phyloP scores from a whole-genome alignment of 2,797 vertebrate genomes.

The Orestias chungarensis region DNA sequence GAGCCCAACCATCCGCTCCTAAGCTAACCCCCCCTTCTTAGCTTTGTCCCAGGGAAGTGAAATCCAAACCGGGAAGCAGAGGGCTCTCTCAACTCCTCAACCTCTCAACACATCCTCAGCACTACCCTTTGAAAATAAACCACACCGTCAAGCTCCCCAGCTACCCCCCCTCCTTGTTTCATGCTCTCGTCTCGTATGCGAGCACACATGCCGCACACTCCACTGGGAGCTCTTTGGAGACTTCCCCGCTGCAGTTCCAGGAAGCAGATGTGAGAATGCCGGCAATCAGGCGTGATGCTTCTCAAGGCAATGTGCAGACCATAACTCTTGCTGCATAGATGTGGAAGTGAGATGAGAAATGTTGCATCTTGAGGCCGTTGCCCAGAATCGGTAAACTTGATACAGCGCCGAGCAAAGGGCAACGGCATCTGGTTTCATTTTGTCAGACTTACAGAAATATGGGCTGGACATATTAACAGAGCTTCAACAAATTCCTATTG shows the following conservation, averaged over 20 bases:
- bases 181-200: conserved; percentile 65
- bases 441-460: conserved; percentile 33
- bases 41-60: conserved; percentile 68
- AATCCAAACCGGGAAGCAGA: conserved; percentile 70
- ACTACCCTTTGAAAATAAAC: conserved; percentile 78
- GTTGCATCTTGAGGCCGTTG: conserved; percentile 34
- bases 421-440: conserved; percentile 55
- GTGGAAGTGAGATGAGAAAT: conserved; percentile 44
- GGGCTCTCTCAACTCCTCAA: conserved; percentile 75
- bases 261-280: conserved; percentile 78
- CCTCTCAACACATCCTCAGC: conserved; percentile 79
- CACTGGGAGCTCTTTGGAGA: conserved; percentile 64
- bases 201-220: conserved; percentile 69
- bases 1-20: conserved; percentile 11
- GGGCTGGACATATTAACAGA: conserved; percentile 29
- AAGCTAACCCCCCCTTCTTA: conserved; percentile 43
- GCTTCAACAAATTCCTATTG: conserved; percentile 51
- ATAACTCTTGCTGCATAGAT: conserved; percentile 52
- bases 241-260: conserved; percentile 65
- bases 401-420: conserved; percentile 16
- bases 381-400: conserved; percentile 35
- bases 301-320: conserved; percentile 48
- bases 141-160: conserved; percentile 59
- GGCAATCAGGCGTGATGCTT: conserved; percentile 55
- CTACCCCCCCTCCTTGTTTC: conserved; percentile 33